Evolutionary conservation across 2,888 invertebrate genomes (phyloP), one percentile per base, ranked within the genome.

Genomic region (Pammene aurita): DNA sequence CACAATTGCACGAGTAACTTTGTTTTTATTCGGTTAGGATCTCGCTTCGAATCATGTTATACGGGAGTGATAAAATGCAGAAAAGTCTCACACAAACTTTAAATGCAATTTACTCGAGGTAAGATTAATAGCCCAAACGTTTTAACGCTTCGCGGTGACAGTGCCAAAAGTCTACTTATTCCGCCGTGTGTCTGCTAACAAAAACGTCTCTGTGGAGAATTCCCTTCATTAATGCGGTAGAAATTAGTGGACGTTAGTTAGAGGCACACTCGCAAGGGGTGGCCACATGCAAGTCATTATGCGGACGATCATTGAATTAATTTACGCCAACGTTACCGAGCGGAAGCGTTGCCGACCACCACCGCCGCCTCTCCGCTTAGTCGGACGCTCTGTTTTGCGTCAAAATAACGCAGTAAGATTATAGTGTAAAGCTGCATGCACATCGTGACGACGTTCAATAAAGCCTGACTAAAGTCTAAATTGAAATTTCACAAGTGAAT

Each of bases 241-340:
- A 84, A 88, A 90, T 92, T 89, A 88, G 89, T 83, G 78, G 78
- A 82, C 84, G 82, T 88, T 88, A 89, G 88, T 89, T 85, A 77
- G 83, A 82, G 84, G 83, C 80, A 76, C 77, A 82, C 78, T 84
- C 80, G 78, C 76, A 78, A 80, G 82, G 80, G 84, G 83, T 81
- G 80, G 84, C 84, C 86, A 81, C 84, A 88, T 90, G 89, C 88
- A 89, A 90, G 90, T 91, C 89, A 91, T 90, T 90, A 90, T 89
- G 88, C 84, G 86, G 88, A 89, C 87, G 87, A 89, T 91, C 88
- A 90, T 89, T 89, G 90, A 91, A 90, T 91, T 91, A 91, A 91
- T 90, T 69, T 89, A 89, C 82, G 80, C 76, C 79, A 78, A 84
- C 83, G 84, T 78, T 81, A 80, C 78, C 77, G 78, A 78, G 80